Conservation (phyloP, 2,113 vertebrate genomes). For the Gnathonemus longibarbis region DNA sequence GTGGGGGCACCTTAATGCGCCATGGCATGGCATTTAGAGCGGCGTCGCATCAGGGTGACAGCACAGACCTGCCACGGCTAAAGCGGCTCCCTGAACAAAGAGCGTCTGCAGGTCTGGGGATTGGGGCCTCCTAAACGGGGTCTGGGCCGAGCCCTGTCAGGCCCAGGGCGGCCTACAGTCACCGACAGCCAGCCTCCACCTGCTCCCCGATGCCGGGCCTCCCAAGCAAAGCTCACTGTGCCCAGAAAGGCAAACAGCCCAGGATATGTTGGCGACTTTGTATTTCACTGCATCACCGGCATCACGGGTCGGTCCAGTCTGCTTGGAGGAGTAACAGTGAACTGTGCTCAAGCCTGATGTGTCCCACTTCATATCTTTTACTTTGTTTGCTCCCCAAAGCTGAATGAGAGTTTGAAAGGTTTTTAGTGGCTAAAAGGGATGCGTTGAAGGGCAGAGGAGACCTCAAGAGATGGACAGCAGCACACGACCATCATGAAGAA, state of each 20-base stretch:
- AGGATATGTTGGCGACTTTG: background rate
- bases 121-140: slow-evolving; percentile 24
- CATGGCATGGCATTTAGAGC: slow-evolving; percentile 19
- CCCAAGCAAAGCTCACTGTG: slow-evolving; percentile 45
- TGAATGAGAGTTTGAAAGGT: background rate
- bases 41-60: slow-evolving; percentile 22
- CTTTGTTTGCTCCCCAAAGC: background rate
- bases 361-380: background rate
- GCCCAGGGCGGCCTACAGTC: background rate
- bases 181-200: background rate
- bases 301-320: background rate
- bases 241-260: slow-evolving; percentile 16
- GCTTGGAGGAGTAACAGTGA: background rate
- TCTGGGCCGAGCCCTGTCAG: background rate
- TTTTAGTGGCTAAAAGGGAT: background rate
- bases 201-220: slow-evolving; percentile 22
- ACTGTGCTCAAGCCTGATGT: background rate
- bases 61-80: slow-evolving; percentile 18
- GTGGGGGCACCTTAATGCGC: slow-evolving; percentile 12
- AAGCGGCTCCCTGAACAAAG: slow-evolving; percentile 46
- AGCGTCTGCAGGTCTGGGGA: slow-evolving; percentile 9
- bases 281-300: background rate
- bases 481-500: background rate
- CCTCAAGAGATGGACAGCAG: background rate
- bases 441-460: background rate